A percentile compares a stretch with the other conserved stretches of the same genome.
Evolutionary conservation across 2,113 vertebrate species (phyloP).

Genomic region (Platanista minor): DNA sequence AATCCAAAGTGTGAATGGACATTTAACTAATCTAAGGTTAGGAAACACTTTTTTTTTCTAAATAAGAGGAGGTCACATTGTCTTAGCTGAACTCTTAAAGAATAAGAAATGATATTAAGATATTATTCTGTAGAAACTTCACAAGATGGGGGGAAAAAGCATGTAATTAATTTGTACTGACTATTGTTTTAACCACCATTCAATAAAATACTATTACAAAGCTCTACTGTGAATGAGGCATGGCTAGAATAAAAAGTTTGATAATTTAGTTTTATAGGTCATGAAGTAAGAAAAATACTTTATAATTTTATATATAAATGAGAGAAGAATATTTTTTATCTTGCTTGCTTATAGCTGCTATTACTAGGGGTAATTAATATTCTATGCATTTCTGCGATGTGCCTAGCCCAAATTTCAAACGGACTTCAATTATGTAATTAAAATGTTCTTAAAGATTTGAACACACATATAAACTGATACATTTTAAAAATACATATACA

Average conservation of each 20-base stretch:
- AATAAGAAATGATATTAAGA: neutral
- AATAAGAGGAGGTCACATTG: neutral
- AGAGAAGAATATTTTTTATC: neutral
- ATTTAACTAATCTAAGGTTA: neutral
- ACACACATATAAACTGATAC: neutral
- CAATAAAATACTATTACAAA: neutral
- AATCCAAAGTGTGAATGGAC: neutral
- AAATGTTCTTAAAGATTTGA: constrained; percentile 25
- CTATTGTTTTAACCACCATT: neutral
- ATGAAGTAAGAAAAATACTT: neutral
- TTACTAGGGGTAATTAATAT: neutral
- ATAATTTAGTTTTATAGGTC: neutral
- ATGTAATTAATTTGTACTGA: neutral
- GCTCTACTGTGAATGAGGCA: neutral
- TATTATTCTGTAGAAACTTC: neutral
- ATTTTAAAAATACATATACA: neutral
- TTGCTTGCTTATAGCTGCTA: neutral
- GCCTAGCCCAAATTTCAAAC: neutral
- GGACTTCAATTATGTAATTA: neutral
- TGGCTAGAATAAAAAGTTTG: neutral
- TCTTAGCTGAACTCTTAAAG: neutral
- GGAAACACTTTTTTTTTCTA: neutral
- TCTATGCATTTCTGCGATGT: neutral
- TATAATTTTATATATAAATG: neutral
- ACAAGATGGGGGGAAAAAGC: neutral